These are phyloP conservation scores for Pheosia gnoma DNA, from an alignment of 2,888 invertebrate genomes.

Conservation along the genomic window DNA sequence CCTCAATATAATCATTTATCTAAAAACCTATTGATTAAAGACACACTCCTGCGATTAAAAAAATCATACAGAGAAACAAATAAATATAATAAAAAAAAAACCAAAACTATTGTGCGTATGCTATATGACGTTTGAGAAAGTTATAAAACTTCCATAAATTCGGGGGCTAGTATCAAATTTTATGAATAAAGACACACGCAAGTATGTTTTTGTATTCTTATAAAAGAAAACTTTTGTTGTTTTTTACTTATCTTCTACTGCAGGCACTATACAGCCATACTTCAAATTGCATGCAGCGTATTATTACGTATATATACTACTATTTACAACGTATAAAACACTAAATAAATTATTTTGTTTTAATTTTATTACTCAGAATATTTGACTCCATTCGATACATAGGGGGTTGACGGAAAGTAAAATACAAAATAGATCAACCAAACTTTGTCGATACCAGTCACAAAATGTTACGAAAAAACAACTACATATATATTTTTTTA, in stretches of 20 bases:
- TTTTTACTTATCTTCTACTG: slow-evolving; percentile 12
- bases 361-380: slow-evolving; percentile 10
- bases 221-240: not conserved
- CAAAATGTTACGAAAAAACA: not conserved
- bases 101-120: too few species aligned
- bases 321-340: slow-evolving; percentile 11
- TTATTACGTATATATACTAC: slow-evolving; percentile 12
- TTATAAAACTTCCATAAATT: too few species aligned
- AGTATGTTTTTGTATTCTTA: not conserved
- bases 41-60: too few species aligned
- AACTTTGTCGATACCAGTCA: not conserved
- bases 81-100: too few species aligned
- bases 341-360: slow-evolving; percentile 19
- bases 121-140: too few species aligned
- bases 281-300: slow-evolving; percentile 18
- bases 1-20: too few species aligned
- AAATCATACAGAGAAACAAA: too few species aligned
- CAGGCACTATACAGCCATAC: slow-evolving; percentile 10
- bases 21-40: too few species aligned
- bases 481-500: not conserved
- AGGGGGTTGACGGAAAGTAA: not conserved
- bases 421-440: not conserved
- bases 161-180: too few species aligned
- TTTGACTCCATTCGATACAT: not conserved
- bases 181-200: too few species aligned